phyloP scores from a whole-genome alignment of 1,140 invertebrate species.

The Platyura marginata region DNA sequence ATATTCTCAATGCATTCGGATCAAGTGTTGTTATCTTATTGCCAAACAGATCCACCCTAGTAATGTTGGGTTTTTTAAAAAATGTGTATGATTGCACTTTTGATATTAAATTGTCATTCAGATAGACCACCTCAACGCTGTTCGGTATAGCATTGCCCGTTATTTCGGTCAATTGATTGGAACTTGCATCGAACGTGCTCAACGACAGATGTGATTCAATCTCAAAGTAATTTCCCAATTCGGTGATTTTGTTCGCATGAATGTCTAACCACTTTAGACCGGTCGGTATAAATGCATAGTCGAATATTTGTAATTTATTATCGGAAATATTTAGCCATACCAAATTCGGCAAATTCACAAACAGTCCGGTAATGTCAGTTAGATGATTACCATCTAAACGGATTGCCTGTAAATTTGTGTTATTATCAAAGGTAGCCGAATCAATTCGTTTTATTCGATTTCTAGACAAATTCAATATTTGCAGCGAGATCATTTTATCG shows the following conservation, averaged over 20 bases:
- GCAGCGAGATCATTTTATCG: slow-evolving; percentile 60
- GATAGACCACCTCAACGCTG: slow-evolving; percentile 63
- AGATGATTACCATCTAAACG: slow-evolving; percentile 75
- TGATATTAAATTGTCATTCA: slow-evolving; percentile 72
- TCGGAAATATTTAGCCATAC: slow-evolving; percentile 85
- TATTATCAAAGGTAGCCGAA: slow-evolving; percentile 64
- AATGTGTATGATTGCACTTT: slow-evolving; percentile 85
- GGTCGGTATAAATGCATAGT: slow-evolving; percentile 78
- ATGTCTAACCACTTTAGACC: slow-evolving; percentile 80
- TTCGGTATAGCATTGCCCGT: slow-evolving; percentile 70
- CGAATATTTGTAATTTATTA: slow-evolving; percentile 75
- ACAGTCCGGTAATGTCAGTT: slow-evolving; percentile 64
- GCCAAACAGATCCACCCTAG: slow-evolving; percentile 64
- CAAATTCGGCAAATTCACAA: slow-evolving; percentile 68
- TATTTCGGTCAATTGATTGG: slow-evolving; percentile 70
- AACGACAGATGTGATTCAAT: slow-evolving; percentile 66
- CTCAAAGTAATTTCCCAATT: slow-evolving; percentile 79
- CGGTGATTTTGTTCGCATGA: slow-evolving; percentile 68
- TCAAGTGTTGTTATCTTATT: slow-evolving; percentile 72
- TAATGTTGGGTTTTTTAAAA: slow-evolving; percentile 79
- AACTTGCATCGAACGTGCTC: slow-evolving; percentile 69
- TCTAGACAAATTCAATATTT: slow-evolving; percentile 72
- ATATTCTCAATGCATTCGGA: slow-evolving; percentile 69
- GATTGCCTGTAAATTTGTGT: slow-evolving; percentile 68
- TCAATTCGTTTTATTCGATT: slow-evolving; percentile 78